Base-by-base conservation (phyloP, 2,888 invertebrate genomes). In the Plutella xylostella region DNA sequence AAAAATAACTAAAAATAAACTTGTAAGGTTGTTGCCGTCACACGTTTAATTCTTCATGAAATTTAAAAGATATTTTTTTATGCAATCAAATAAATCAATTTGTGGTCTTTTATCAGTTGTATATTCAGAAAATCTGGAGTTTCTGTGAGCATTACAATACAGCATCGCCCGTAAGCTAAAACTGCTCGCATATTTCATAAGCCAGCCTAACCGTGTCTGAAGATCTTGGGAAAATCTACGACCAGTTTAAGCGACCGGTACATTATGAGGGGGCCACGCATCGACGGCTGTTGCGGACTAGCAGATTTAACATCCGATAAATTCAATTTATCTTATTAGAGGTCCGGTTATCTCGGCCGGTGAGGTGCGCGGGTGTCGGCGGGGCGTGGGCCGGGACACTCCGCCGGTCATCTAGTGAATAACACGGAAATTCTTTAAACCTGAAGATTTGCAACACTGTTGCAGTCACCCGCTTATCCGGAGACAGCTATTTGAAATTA, bases 251-350 rank as follows among this genome's bases (percentile, higher is more conserved):
- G 45, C 51, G 48, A 48, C 53, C 55, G 55, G 64, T 45, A 61
- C 63, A 64, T 62, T 65, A 60, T 56, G 63, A 58, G 57, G 55
- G 56, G 57, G 55, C 61, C 58, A 65, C 57, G 63, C 57, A 63
- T 61, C 54, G 58, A 18, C 20, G 22, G 57, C 57, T 58, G 61
- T 57, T 60, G 56, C 53, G 61, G 58, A 57, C 58, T 48, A 53
- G 56, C 48, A 65, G 70, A 72, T 72, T 60, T 66, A 64, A 68
- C 61, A 61, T 56, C 54, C 63, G 68, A 72, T 73, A 71, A 67
- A 66, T 66, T 62, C 59, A 64, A 71, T 72, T 64, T 69, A 74
- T 71, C 68, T 71, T 66, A 63, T 65, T 63, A 65, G 53, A 57
- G 60, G 60, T 54, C 28, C 50, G 58, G 58, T 59, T 66, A 67